Percentiles rank a stretch among this genome's conserved stretches.
phyloP scores from a whole-genome alignment of 1,140 invertebrate species.

The Macrobrachium rosenbergii region DNA sequence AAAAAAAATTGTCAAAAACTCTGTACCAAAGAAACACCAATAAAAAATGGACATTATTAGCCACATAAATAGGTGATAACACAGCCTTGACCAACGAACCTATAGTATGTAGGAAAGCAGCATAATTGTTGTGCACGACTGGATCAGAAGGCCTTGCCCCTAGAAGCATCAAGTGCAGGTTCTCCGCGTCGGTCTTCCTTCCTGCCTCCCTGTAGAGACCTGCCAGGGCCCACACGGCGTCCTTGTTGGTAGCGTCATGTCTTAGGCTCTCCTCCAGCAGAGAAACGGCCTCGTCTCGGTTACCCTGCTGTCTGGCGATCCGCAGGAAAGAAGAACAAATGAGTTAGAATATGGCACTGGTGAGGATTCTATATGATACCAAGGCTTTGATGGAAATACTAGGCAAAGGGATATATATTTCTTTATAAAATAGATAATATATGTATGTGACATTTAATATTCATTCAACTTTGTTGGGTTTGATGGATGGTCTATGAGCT shows the following conservation, averaged over 20 bases:
- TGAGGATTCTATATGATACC: not conserved
- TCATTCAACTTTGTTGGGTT: too few relatives aligned
- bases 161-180: conserved; percentile 11
- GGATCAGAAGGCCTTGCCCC: conserved; percentile 31
- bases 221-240: conserved; percentile 38
- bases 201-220: conserved; percentile 43
- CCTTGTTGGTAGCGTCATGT: conserved; percentile 8
- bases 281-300: conserved; percentile 28
- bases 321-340: not conserved
- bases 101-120: conserved; percentile 41
- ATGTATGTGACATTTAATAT: too few relatives aligned
- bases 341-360: not conserved
- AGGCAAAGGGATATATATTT: not conserved
- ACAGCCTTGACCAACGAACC: conserved; percentile 3
- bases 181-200: conserved; percentile 23
- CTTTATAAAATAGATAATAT: not conserved
- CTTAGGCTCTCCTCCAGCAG: conserved; percentile 35
- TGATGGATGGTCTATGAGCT: too few relatives aligned
- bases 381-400: not conserved
- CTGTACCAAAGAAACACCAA: too few relatives aligned
- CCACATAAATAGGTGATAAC: too few relatives aligned
- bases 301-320: conserved; percentile 39
- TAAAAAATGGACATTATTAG: too few relatives aligned
- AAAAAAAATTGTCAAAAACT: too few relatives aligned
- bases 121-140: conserved; percentile 31